Conservation (phyloP, 2,888 invertebrate genomes). For the Thera britannica region DNA sequence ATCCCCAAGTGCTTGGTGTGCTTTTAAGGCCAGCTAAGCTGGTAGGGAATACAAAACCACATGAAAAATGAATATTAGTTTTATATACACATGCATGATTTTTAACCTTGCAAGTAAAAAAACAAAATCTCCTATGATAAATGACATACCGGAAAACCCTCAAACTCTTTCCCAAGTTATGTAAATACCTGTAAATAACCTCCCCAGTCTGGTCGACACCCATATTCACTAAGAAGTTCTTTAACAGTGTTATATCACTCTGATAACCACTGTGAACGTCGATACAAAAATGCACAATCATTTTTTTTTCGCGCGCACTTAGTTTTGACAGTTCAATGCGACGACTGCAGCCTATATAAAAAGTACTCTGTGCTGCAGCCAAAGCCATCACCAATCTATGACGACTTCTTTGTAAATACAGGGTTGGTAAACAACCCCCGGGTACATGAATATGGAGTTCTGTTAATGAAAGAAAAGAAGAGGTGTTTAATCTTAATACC, state of each 20-base stretch:
- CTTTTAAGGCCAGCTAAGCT: no score
- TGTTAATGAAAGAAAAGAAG: conserved; percentile 73
- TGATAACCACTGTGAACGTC: neutral
- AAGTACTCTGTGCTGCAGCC: no score
- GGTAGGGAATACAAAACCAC: no score
- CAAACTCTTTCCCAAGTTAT: conserved; percentile 35
- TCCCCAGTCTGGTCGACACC: neutral
- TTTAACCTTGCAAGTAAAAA: neutral
- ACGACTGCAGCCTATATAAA: no score
- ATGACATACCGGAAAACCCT: conserved; percentile 33
- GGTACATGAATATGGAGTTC: conserved; percentile 77
- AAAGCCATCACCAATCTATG: no score
- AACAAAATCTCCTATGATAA: conserved; percentile 32
- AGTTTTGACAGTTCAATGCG: no score
- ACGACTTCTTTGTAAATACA: neutral
- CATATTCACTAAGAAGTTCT: conserved; percentile 4
- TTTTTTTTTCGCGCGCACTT: no score
- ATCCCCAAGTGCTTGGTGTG: no score
- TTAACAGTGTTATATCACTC: neutral
- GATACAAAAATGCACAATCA: neutral
- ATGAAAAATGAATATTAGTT: no score
- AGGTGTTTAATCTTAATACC: conserved; percentile 82
- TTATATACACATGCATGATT: neutral
- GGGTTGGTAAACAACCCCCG: conserved; percentile 21
- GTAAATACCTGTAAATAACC: conserved; percentile 47